Conservation (phyloP, 2,113 vertebrate species). For the Haemorhous mexicanus region DNA sequence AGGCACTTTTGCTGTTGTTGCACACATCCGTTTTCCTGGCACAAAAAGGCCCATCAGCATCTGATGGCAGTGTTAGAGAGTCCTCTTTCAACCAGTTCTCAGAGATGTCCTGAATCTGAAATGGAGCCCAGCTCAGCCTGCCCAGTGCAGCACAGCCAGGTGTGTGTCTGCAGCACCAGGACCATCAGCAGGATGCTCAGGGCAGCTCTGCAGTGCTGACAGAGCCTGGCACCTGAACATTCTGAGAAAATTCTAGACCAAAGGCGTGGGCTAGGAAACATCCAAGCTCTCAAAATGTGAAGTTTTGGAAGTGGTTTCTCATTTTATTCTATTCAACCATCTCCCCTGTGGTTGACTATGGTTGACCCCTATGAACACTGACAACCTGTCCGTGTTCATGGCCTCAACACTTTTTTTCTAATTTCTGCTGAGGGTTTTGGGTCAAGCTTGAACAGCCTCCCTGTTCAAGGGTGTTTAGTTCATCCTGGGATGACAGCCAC, state of each 20-base stretch:
- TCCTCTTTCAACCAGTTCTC: neutral
- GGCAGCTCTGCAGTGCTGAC: neutral
- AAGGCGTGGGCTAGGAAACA: neutral
- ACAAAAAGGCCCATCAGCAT: conserved; percentile 33
- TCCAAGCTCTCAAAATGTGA: neutral
- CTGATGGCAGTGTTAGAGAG: neutral
- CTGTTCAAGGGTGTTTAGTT: neutral
- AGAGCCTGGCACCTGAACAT: neutral
- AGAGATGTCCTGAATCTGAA: neutral
- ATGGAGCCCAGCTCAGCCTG: neutral
- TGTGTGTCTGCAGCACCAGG: neutral
- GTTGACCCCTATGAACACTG: neutral
- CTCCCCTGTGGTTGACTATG: neutral
- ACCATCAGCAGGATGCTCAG: neutral
- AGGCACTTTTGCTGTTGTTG: conserved; percentile 49
- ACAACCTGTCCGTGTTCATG: neutral
- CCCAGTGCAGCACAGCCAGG: neutral
- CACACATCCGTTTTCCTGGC: conserved; percentile 38
- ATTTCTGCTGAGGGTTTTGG: neutral
- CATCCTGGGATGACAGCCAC: neutral
- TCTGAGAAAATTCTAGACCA: neutral
- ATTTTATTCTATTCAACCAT: rapidly evolving
- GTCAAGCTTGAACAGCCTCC: neutral
- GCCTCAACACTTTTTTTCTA: neutral
- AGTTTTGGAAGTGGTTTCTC: neutral